Evolutionary conservation across 2,113 vertebrate genomes (phyloP), one percentile per base, ranked within the genome.

Genomic region (Sylvia atricapilla): DNA sequence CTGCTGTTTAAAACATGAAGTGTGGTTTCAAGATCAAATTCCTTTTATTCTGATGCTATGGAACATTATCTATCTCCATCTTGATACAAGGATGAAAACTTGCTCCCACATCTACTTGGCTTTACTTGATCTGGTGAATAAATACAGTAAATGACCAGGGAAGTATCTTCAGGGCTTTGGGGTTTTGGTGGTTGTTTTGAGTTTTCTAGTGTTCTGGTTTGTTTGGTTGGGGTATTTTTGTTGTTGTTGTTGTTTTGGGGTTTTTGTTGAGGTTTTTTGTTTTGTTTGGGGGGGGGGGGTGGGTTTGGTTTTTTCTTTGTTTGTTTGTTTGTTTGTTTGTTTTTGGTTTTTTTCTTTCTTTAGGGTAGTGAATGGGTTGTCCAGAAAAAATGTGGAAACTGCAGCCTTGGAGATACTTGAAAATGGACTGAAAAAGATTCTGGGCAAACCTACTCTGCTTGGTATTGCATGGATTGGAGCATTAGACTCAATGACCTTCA

Each of bases 101-200:
- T 1, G 1, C 10, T 83, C 37, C 73, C 25, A 41, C 5, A 5
- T 55, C 15, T 27, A 13, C 11, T 56, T 85, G 4, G 3, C 74
- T 69, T 81, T 69, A 30, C 15, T 80, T 80, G 14, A 7, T 58
- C 23, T 80, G 31, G 11, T 66, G 25, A 83, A 73, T 27, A 56
- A 76, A 74, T 47, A 24, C 1, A 74, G 11, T 74, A 39, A 59
- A 60, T 47, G 18, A 50, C 8, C 13, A 50, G 13, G 28, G n/a
- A 77, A 78, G 21, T 6, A 7, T n/a, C 13, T 44, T 44, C 6
- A 6, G 25, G 15, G 2, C 0, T 1, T 35, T 59, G 25, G 15
- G 2, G 0, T 1, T 35, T 59, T 43, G 31, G 12, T 37, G 18
- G 3, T 52, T 56, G 8, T 55, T 82, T 39, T 50, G 18, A 20